Evolutionary conservation across 2,888 invertebrate species (phyloP).

Genomic region (Smittia sp.): DNA sequence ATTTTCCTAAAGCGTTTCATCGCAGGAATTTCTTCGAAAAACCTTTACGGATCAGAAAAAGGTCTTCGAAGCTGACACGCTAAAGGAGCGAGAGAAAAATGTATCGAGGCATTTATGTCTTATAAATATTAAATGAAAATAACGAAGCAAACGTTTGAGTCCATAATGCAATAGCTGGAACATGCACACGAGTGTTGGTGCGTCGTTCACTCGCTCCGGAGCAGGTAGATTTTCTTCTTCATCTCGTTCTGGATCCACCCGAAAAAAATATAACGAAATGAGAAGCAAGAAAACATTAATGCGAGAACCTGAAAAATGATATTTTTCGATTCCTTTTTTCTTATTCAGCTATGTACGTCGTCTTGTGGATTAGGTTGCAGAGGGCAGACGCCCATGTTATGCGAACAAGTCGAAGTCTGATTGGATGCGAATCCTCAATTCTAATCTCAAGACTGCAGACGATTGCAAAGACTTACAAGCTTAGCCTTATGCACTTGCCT

Average conservation of each 20-base stretch:
- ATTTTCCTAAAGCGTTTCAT: neutral
- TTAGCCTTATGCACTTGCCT: neutral
- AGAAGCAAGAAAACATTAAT: neutral
- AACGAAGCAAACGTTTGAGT: constrained; percentile 24
- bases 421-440: too few species aligned
- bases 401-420: neutral
- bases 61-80: neutral
- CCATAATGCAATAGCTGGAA: constrained; percentile 34
- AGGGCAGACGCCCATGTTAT: neutral
- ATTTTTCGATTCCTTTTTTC: constrained; percentile 23
- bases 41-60: neutral
- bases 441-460: too few species aligned
- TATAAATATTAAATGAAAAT: constrained; percentile 39
- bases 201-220: constrained; percentile 4
- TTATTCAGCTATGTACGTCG: neutral
- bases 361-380: neutral
- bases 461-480: neutral
- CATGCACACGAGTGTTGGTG: constrained; percentile 22
- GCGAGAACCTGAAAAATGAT: constrained; percentile 35
- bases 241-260: constrained; percentile 3
- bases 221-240: constrained; percentile 32
- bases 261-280: neutral
- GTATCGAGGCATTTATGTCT: constrained; percentile 33
- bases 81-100: constrained; percentile 3
- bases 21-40: neutral